A percentile compares a stretch with the other conserved stretches of the same genome.
Evolutionary conservation across 35 echinoderm and acorn worm species (phyloP).

Genomic region (Holothuria glaberrima): DNA sequence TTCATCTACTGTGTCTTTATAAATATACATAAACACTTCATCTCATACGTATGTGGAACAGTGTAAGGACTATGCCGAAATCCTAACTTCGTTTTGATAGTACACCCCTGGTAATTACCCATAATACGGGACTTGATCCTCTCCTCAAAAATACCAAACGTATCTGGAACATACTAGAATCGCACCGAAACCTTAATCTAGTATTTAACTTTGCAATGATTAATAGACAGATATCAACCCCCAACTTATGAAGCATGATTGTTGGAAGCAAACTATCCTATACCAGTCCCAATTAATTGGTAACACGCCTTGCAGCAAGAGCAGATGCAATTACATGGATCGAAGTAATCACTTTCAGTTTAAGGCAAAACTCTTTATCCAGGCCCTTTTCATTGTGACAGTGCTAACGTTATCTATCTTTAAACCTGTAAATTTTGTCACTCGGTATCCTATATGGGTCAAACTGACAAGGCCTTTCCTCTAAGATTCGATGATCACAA

Average conservation of each 20-base stretch:
- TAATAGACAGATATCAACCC: not conserved
- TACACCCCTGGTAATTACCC: no score
- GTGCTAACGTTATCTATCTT: slow-evolving; percentile 16
- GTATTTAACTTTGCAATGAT: not conserved
- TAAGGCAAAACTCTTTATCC: not conserved
- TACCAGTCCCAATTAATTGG: no score
- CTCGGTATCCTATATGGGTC: not conserved
- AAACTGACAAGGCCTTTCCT: no score
- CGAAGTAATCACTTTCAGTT: not conserved
- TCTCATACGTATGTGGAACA: not conserved
- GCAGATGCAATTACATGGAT: not conserved
- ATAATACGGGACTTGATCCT: not conserved
- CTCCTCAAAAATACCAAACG: not conserved
- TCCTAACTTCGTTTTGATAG: not conserved
- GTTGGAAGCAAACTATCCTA: not conserved
- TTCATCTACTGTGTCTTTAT: not conserved
- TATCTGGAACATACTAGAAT: not conserved
- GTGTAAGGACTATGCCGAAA: not conserved
- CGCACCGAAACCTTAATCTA: not conserved
- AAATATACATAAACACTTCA: not conserved
- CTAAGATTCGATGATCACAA: not conserved
- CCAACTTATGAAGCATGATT: not conserved
- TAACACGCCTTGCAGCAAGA: not conserved
- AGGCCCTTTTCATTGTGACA: slow-evolving; percentile 7
- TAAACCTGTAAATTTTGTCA: not conserved